These are phyloP conservation scores for Morpho achilles DNA, from an alignment of 2,888 invertebrate genomes.

Conservation along the genomic window DNA sequence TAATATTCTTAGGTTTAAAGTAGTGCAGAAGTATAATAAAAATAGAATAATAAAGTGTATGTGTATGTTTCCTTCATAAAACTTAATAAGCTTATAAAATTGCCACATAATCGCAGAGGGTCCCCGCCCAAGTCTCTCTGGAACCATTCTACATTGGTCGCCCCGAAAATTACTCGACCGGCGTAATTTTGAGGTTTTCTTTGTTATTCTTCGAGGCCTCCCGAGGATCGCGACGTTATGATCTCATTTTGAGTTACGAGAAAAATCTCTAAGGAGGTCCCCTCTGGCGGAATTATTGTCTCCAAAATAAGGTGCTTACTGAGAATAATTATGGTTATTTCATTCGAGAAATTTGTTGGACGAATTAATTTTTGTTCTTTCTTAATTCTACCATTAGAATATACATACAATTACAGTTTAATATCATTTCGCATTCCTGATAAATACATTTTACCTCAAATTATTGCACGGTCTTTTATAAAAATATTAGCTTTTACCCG, in stretches of 20 bases:
- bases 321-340: slow-evolving; percentile 33
- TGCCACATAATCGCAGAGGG: slow-evolving; percentile 69
- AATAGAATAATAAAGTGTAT: too few relatives aligned
- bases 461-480: too few relatives aligned
- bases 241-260: slow-evolving; percentile 78
- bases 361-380: background rate
- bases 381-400: background rate
- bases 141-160: slow-evolving; percentile 64
- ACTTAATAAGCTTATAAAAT: slow-evolving; percentile 76
- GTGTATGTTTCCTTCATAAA: slow-evolving; percentile 52
- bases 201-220: slow-evolving; percentile 73
- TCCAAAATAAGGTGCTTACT: slow-evolving; percentile 63
- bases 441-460: too few relatives aligned
- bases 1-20: too few relatives aligned
- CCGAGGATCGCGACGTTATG: slow-evolving; percentile 73
- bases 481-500: too few relatives aligned
- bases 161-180: slow-evolving; percentile 74
- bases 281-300: slow-evolving; percentile 64
- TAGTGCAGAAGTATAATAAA: too few relatives aligned
- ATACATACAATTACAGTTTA: too few relatives aligned
- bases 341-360: slow-evolving; percentile 2
- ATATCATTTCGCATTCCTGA: too few relatives aligned
- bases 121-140: slow-evolving; percentile 58
- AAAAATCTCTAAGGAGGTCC: slow-evolving; percentile 71
- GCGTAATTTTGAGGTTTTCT: slow-evolving; percentile 74